Evolutionary conservation across 2,888 invertebrate species (phyloP).

Genomic region (Deilephila elpenor): DNA sequence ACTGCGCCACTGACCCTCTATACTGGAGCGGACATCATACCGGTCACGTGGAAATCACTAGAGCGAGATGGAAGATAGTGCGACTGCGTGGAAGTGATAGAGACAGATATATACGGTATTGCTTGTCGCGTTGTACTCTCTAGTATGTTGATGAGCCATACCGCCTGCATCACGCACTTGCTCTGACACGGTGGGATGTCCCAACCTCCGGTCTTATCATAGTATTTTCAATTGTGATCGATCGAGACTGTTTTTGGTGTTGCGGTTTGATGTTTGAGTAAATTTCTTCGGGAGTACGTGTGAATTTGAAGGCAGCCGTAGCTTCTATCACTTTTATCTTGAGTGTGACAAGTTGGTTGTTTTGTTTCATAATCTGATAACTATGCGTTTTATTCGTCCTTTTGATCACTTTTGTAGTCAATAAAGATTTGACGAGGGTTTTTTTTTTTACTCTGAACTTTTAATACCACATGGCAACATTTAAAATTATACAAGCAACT

Average conservation of each 20-base stretch:
- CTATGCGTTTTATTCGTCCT: neutral
- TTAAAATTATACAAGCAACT: too few species aligned
- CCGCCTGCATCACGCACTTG: neutral
- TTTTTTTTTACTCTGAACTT: neutral
- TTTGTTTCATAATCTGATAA: neutral
- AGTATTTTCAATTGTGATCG: neutral
- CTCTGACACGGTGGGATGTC: neutral
- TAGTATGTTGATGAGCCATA: neutral
- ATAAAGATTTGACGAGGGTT: neutral
- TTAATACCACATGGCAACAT: neutral
- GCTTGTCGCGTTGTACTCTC: too few species aligned
- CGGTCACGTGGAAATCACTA: too few species aligned
- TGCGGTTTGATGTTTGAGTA: neutral
- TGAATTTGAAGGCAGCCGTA: neutral
- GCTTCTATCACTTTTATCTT: neutral
- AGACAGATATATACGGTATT: too few species aligned
- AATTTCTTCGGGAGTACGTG: neutral
- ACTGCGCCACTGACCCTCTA: neutral
- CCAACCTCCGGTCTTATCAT: neutral
- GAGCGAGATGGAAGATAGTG: too few species aligned
- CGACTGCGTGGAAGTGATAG: too few species aligned
- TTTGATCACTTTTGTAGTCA: neutral
- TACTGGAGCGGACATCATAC: neutral
- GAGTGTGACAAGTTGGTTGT: neutral
- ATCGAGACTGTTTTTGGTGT: constrained; percentile 3